Evolutionary conservation across 2,888 invertebrate species (phyloP), one percentile per base, ranked within the genome.

Genomic region (Pheosia gnoma): DNA sequence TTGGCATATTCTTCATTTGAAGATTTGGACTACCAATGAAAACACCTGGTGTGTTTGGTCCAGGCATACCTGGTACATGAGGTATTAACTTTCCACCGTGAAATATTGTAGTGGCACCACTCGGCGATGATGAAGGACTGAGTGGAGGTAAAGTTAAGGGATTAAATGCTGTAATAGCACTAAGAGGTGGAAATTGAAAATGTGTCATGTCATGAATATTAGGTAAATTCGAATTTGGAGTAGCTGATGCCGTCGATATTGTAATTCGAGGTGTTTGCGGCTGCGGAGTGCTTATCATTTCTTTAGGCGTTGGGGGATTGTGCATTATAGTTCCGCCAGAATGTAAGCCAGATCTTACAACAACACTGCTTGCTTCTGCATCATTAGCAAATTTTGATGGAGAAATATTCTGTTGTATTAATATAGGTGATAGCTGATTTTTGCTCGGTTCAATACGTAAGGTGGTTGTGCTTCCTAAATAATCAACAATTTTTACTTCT

Each of bases 1-100:
- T 82, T 8, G 69, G 61, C 59, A 75, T 64, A 65, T 72, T 80
- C 71, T 88, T 90, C 45, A 83, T 54, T 59, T 81, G 75, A 53
- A 75, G 37, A 70, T 75, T 83, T 57, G 79, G 51, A 74, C 80
- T 88, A 61, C 82, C 85, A 58, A 86, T 78, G 71, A 82, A 94
- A 54, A 93, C 81, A 38, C 91, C 88, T 39, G 96, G 85, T 45
- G 95, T 95, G 72, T 95, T 95, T 4, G 97, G 98, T 9, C 97
- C 97, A 0, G 98, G 97, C 87, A 98, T 98, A 11, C 97, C 98
- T 6, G 97, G 97, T 10, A 98, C 97, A 84, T 97, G 96, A 0
- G 97, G 96, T 79, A 98, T 96, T n/a, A 96, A 89, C 84, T 96
- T 97, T 37, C 96, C 97, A 13, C 94, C 95, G 73, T 95, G 95